Conservation (phyloP, 2,888 invertebrate genomes). For the Bimastos eiseni region DNA sequence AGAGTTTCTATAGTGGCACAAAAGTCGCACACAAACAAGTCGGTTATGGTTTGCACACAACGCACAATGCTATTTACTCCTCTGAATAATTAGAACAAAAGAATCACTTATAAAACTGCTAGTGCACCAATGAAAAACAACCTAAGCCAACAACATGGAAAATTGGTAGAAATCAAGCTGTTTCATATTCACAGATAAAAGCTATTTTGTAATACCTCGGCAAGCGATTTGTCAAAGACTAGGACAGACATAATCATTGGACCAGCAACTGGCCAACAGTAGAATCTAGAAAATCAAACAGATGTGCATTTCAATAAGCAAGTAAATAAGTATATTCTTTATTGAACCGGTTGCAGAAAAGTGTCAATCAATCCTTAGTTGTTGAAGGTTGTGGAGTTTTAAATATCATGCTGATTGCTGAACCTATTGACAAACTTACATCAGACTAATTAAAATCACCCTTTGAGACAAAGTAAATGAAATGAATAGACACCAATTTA, state of each 20-base stretch:
- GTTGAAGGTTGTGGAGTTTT: background rate
- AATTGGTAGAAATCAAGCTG: background rate
- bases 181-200: background rate
- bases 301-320: background rate
- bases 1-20: background rate
- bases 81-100: background rate
- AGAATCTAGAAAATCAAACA: conserved; percentile 64
- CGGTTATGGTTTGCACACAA: background rate
- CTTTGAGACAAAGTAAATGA: no score
- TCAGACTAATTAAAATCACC: no score
- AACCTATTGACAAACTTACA: background rate
- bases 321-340: background rate
- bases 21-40: background rate
- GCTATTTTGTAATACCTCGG: conserved; percentile 62
- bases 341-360: background rate
- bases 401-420: background rate
- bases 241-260: conserved; percentile 85
- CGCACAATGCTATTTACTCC: background rate
- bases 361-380: background rate
- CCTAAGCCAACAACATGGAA: background rate
- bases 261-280: conserved; percentile 87
- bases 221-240: conserved; percentile 82
- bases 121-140: background rate
- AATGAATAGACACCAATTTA: no score
- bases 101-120: background rate